Evolutionary conservation across 2,888 invertebrate genomes (phyloP).

Genomic region (Scaptomyza parva): DNA sequence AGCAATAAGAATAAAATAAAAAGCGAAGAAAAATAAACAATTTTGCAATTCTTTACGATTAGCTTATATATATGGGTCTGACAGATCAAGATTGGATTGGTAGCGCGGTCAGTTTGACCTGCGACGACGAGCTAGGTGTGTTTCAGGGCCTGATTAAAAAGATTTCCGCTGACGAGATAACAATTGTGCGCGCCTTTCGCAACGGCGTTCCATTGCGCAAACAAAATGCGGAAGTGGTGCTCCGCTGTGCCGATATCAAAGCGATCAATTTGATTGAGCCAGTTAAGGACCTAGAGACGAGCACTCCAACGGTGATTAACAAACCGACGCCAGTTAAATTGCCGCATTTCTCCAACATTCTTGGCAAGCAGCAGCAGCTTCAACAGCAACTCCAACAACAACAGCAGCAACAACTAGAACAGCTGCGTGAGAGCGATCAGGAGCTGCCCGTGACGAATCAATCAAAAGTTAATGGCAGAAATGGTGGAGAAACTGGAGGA

Average conservation of each 20-base stretch:
- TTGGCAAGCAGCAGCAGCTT: slow-evolving; percentile 68
- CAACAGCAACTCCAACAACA: slow-evolving; percentile 49
- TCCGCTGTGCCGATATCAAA: slow-evolving; percentile 87
- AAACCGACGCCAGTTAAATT: slow-evolving; percentile 84
- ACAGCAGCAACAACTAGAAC: slow-evolving; percentile 36
- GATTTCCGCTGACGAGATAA: slow-evolving; percentile 90
- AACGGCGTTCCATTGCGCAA: slow-evolving; percentile 88
- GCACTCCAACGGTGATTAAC: slow-evolving; percentile 83
- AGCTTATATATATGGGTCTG: slow-evolving; percentile 55
- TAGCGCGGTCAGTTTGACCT: slow-evolving; percentile 93
- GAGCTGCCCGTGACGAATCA: slow-evolving; percentile 43
- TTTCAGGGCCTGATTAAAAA: slow-evolving; percentile 91
- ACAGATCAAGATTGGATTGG: slow-evolving; percentile 86
- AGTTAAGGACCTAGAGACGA: slow-evolving; percentile 84
- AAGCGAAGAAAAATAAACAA: slow-evolving; percentile 4
- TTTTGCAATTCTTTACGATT: slow-evolving; percentile 30
- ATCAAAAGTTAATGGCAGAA: slow-evolving; percentile 40
- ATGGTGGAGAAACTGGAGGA: slow-evolving; percentile 12
- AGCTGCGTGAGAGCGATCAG: slow-evolving; percentile 45
- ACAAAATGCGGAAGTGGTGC: slow-evolving; percentile 86
- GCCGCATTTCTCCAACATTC: slow-evolving; percentile 81
- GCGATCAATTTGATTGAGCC: slow-evolving; percentile 91
- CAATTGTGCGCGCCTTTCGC: slow-evolving; percentile 92
- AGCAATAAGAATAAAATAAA: slow-evolving; percentile 17
- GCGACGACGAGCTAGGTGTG: slow-evolving; percentile 90